These are phyloP conservation scores for Onchidella celtica DNA, from an alignment of 2,888 invertebrate species.

Conservation along the genomic window DNA sequence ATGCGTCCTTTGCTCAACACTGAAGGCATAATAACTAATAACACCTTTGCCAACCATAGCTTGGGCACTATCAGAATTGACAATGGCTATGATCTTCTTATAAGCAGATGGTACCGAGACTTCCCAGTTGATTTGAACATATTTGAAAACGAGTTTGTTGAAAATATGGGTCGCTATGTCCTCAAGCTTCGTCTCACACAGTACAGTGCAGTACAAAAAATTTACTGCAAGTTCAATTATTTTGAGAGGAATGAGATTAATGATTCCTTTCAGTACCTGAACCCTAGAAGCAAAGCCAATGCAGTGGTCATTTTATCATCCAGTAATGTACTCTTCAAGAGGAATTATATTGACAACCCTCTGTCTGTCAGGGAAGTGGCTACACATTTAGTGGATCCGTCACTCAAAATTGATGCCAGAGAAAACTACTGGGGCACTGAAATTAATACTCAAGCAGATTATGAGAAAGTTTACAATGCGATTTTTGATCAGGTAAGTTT, in stretches of 20 bases:
- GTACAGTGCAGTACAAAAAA: slow-evolving; percentile 89
- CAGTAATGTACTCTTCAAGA: slow-evolving; percentile 91
- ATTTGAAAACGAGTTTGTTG: slow-evolving; percentile 89
- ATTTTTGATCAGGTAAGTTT: slow-evolving; percentile 72
- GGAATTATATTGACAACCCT: slow-evolving; percentile 93
- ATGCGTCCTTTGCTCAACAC: slow-evolving; percentile 78
- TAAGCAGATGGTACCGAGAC: slow-evolving; percentile 74
- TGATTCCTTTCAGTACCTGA: slow-evolving; percentile 91
- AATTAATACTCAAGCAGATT: slow-evolving; percentile 55
- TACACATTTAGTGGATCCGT: slow-evolving; percentile 96
- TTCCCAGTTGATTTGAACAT: slow-evolving; percentile 76
- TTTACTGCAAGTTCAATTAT: slow-evolving; percentile 93
- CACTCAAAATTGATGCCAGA: slow-evolving; percentile 94
- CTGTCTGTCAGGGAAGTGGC: slow-evolving; percentile 96
- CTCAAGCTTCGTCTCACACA: slow-evolving; percentile 93
- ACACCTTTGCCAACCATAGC: slow-evolving; percentile 90
- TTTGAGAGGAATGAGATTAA: slow-evolving; percentile 91
- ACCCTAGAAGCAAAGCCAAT: slow-evolving; percentile 94
- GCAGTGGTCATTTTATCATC: slow-evolving; percentile 96
- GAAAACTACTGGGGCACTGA: slow-evolving; percentile 93
- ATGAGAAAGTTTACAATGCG: slow-evolving; percentile 63
- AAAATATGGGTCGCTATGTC: slow-evolving; percentile 93
- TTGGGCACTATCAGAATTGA: slow-evolving; percentile 92
- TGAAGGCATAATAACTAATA: slow-evolving; percentile 84
- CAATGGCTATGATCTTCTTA: slow-evolving; percentile 83